Base-by-base conservation (phyloP, 2,113 vertebrate genomes). In the Kryptolebias marmoratus region DNA sequence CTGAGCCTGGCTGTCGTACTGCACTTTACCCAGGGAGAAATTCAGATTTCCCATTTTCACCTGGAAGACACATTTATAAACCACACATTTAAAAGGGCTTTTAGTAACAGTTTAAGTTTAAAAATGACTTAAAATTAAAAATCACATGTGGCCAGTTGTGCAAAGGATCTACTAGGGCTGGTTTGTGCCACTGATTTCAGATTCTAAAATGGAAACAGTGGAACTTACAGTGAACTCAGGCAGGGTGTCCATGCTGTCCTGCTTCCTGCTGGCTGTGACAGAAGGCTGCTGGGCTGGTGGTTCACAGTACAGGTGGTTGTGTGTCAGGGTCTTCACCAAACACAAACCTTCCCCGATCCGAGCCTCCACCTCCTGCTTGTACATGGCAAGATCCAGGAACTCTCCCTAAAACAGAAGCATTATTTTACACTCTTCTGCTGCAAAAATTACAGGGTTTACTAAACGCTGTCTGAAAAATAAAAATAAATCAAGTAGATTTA, bases 31-130 rank as follows among this genome's bases (percentile, higher is more conserved):
- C 88, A 99, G 86, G 13, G 95, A 94, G 86, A 98, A 96, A 88
- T 93, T 95, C 82, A 97, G 90, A 82, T 97, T 98, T 56, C 97
- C 97, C 95, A 99, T 98, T 81, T 93, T 95, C 6, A 99, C 97
- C 97, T 98, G 89, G 6, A 65, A 57, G 67, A 13, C 22, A 74
- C 28, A 42, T 48, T 42, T 11, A 49, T 11, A 27, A 18, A 14
- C 14, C 9, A 68, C 4, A 30, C 6, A 3, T 39, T 58, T 36
- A 58, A 8, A 18, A 3, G 12, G 5, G 12, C 12, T 48, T 14
- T 48, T 48, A 48, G 12, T 15, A 48, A 14, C 12, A 15, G 12
- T 48, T 48, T 48, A 48, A 13, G 39, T 42, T 42, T 15, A 48
- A 48, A 14, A 9, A 45, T 45, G 12, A 45, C 3, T 36, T 36